Percentiles rank a stretch among this genome's conserved stretches.
Evolutionary conservation across 2,797 vertebrate species (phyloP).

Genomic region (Tiaroga cobitis): DNA sequence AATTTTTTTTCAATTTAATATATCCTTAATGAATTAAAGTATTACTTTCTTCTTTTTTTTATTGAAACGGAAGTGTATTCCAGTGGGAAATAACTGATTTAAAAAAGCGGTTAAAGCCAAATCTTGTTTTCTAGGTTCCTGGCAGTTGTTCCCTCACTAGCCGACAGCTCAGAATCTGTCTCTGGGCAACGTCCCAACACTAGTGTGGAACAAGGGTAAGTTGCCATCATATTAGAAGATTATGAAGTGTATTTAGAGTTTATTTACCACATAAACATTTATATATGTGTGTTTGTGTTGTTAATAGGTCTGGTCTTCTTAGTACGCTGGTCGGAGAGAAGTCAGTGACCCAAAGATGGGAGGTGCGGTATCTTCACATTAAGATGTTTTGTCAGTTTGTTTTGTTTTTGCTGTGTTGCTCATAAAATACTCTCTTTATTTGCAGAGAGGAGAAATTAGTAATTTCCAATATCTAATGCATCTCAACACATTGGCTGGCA

Average conservation of each 20-base stretch:
- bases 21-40: not conserved
- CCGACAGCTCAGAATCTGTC: conserved; percentile 96
- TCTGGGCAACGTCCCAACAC: conserved; percentile 98
- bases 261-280: not conserved
- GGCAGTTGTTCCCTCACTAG: conserved; percentile 95
- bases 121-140: conserved; percentile 84
- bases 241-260: not conserved
- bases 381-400: not conserved
- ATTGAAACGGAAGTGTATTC: not conserved
- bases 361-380: conserved; percentile 74
- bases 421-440: conserved; percentile 22
- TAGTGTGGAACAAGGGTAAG: conserved; percentile 96
- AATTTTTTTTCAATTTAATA: not conserved
- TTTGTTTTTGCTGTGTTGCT: not conserved
- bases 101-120: not conserved
- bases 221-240: conserved; percentile 9
- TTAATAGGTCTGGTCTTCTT: conserved; percentile 90
- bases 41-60: not conserved
- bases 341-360: conserved; percentile 98
- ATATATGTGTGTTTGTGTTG: not conserved
- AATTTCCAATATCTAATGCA: conserved; percentile 99
- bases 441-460: conserved; percentile 96
- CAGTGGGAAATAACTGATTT: not conserved
- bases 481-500: conserved; percentile 94
- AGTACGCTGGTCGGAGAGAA: conserved; percentile 97